Percentiles rank a stretch among this genome's conserved stretches.
Evolutionary conservation across 2,888 invertebrate species (phyloP).

Genomic region (Andrena flavipes): DNA sequence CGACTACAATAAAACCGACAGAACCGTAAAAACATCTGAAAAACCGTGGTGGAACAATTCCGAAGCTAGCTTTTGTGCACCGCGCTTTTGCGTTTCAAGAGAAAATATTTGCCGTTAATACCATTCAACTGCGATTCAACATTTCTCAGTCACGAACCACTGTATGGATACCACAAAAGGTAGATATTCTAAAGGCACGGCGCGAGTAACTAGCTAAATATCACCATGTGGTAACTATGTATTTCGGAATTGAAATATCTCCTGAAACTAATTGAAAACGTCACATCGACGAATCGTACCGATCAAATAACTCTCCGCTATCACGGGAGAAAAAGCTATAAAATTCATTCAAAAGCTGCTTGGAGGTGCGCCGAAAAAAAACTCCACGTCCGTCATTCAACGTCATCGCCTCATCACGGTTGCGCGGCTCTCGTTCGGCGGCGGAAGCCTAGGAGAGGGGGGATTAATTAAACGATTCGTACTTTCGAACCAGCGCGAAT

Average conservation of each 20-base stretch:
- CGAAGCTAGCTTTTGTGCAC: neutral
- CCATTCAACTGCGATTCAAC: too few relatives aligned
- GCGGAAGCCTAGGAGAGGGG: neutral
- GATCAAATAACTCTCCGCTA: neutral
- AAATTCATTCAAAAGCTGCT: neutral
- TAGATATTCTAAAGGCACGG: neutral
- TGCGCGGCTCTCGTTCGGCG: neutral
- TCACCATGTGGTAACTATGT: too few relatives aligned
- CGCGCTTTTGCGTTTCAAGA: slow-evolving; percentile 1
- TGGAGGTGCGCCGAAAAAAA: slow-evolving; percentile 3
- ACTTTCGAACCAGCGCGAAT: slow-evolving; percentile 21
- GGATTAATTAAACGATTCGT: slow-evolving; percentile 42
- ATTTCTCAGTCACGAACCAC: too few relatives aligned
- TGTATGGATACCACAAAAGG: neutral
- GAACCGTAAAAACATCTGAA: neutral
- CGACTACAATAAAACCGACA: neutral
- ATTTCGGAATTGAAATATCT: too few relatives aligned
- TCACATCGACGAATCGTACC: neutral
- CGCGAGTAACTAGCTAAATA: too few relatives aligned
- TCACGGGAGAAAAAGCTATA: neutral
- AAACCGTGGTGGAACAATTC: neutral
- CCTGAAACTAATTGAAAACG: too few relatives aligned
- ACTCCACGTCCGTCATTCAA: slow-evolving; percentile 37
- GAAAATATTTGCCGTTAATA: neutral
- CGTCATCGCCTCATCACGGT: slow-evolving; percentile 24